Evolutionary conservation across 2,888 invertebrate species (phyloP).

Genomic region (Chrysina gloriosa): DNA sequence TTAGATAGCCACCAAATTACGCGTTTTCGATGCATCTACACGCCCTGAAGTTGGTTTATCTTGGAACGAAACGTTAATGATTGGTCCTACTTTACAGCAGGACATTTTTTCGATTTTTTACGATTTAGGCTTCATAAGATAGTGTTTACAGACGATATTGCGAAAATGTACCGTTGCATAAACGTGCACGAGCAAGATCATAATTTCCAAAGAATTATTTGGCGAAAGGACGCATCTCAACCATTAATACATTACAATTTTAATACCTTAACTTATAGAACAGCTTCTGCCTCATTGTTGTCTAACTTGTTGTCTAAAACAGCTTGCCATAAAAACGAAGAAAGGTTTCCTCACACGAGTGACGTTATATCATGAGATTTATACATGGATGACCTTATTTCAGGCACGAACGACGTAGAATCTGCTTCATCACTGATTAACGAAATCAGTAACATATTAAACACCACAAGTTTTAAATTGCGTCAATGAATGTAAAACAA

Average conservation of each 20-base stretch:
- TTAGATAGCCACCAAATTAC: constrained; percentile 23
- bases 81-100: constrained; percentile 1
- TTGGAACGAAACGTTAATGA: constrained; percentile 2
- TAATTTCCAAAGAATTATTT: constrained; percentile 20
- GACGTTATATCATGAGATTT: constrained; percentile 4
- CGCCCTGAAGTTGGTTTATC: too few species aligned
- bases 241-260: constrained; percentile 2
- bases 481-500: background rate
- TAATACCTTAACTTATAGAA: constrained; percentile 30
- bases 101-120: constrained; percentile 10
- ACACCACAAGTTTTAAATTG: background rate
- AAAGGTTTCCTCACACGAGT: background rate
- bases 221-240: constrained; percentile 4
- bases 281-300: constrained; percentile 21
- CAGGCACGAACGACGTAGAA: background rate
- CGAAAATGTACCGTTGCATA: constrained; percentile 24
- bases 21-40: constrained; percentile 38
- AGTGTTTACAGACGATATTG: constrained; percentile 17
- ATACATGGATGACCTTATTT: constrained; percentile 16
- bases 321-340: constrained; percentile 20
- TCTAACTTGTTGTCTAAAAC: background rate
- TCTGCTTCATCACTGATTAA: background rate
- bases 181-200: background rate
- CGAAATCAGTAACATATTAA: background rate
- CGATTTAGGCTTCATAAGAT: constrained; percentile 1